Evolutionary conservation across 2,797 vertebrate genomes (phyloP), one percentile per base, ranked within the genome.

Genomic region (Sarcoramphus papa): DNA sequence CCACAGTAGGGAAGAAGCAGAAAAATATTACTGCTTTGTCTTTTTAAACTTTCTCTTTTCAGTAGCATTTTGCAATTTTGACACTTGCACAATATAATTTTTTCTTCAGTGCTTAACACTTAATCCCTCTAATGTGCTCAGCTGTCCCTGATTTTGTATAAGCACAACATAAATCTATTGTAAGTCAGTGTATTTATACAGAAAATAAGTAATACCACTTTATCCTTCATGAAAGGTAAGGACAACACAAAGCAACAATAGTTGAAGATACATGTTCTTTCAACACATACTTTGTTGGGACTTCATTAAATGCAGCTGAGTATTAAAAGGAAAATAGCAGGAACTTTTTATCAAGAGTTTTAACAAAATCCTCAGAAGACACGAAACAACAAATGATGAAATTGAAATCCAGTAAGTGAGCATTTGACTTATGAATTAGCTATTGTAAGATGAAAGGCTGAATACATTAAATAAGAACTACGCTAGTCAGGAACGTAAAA

Each of bases 301-400:
- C 45, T 92, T 95, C 67, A 62, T 93, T 88, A 95, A 95, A 87
- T 64, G 65, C 56, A 87, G 37, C 15, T 5, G 8, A 86, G 7
- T 23, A 85, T 78, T 90, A 48, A 94, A 92, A 73, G 87, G 54
- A 92, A 94, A 93, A 86, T 56, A 90, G 31, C 35, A 84, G 33
- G 31, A 95, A 37, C 7, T 13, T 94, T 75, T 91, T 68, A 92
- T 84, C 41, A 85, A 62, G 92, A 87, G 24, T 85, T 92, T 91
- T 90, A 85, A 82, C 47, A 91, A 95, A 96, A 92, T 91, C 57
- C 57, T 82, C 41, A 85, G 67, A 57, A 90, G 69, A 57, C 62
- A 33, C 47, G 62, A 94, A 96, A 90, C 27, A 90, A 76, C 35
- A 93, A 78, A 80, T 48, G 23, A 63, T 60, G 40, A 76, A 86